Evolutionary conservation across 1,140 invertebrate genomes (phyloP).

Genomic region (Penaeus japonicus): DNA sequence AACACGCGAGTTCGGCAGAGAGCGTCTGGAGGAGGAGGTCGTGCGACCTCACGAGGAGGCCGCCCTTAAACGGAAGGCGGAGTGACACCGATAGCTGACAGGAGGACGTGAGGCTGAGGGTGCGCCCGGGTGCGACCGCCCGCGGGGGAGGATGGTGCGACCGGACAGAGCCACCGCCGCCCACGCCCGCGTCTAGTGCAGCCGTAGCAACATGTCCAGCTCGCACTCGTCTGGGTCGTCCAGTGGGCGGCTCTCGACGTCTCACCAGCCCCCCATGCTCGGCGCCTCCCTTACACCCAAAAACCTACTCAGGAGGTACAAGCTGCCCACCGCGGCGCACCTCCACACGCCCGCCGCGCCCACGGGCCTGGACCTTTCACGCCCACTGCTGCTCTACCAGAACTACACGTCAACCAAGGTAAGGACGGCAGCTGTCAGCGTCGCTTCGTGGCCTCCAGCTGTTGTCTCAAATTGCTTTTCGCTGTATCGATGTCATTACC

Average conservation of each 20-base stretch:
- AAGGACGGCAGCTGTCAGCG: not conserved
- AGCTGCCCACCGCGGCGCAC: slow-evolving; percentile 47
- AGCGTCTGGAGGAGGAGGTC: no score
- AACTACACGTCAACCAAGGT: slow-evolving; percentile 60
- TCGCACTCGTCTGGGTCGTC: slow-evolving; percentile 30
- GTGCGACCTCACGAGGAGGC: no score
- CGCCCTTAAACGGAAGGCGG: no score
- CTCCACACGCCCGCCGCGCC: slow-evolving; percentile 51
- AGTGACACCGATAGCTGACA: no score
- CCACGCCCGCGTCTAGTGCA: not conserved
- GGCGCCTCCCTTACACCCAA: slow-evolving; percentile 41
- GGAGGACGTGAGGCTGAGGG: no score
- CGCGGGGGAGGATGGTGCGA: no score
- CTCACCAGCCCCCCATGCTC: not conserved
- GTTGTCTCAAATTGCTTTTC: no score
- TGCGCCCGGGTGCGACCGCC: no score
- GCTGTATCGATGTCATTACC: no score
- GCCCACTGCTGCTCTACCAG: slow-evolving; percentile 62
- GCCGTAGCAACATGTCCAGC: not conserved
- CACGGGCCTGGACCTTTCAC: slow-evolving; percentile 60
- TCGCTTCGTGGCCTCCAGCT: no score
- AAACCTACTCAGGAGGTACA: slow-evolving; percentile 33
- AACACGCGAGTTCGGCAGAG: no score
- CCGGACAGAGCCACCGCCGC: not conserved
- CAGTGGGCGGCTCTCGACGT: not conserved